These are phyloP conservation scores for Drosophila tristis DNA, from an alignment of 1,140 invertebrate species.

Conservation along the genomic window DNA sequence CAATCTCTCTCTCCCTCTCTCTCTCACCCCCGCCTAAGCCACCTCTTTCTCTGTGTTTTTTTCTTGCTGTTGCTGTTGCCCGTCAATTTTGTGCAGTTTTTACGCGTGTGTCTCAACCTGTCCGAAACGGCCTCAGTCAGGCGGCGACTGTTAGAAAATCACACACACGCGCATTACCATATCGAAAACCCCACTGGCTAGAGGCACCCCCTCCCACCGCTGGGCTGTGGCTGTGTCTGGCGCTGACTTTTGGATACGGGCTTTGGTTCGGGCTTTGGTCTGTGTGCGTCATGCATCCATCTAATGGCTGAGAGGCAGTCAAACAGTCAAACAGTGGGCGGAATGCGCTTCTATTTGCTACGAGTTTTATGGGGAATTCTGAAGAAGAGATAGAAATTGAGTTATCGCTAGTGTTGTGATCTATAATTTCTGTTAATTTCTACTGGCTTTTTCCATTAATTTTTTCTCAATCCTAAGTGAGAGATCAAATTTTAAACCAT, in stretches of 20 bases:
- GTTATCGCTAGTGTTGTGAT: no score
- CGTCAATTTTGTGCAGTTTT: constrained; percentile 78
- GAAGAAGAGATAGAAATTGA: no score
- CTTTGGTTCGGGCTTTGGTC: constrained; percentile 44
- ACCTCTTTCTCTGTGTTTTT: constrained; percentile 7
- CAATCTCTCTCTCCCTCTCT: constrained; percentile 32
- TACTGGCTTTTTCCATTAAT: no score
- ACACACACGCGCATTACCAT: constrained; percentile 56
- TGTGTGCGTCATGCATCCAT: constrained; percentile 73
- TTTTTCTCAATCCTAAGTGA: no score
- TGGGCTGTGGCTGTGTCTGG: constrained; percentile 44
- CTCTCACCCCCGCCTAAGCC: constrained; percentile 38
- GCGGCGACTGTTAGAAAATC: constrained; percentile 64
- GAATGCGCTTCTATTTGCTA: not conserved
- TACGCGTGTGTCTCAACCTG: constrained; percentile 81
- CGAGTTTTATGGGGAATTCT: not conserved
- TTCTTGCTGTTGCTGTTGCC: constrained; percentile 9
- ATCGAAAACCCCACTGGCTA: constrained; percentile 34
- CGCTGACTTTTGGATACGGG: constrained; percentile 5
- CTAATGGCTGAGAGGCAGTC: constrained; percentile 42
- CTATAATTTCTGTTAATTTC: no score
- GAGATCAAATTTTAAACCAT: no score
- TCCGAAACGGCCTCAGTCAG: constrained; percentile 59
- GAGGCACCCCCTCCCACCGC: constrained; percentile 30
- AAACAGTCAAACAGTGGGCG: constrained; percentile 55